phyloP scores from a whole-genome alignment of 1,140 invertebrate genomes.

The Achatina immaculata region DNA sequence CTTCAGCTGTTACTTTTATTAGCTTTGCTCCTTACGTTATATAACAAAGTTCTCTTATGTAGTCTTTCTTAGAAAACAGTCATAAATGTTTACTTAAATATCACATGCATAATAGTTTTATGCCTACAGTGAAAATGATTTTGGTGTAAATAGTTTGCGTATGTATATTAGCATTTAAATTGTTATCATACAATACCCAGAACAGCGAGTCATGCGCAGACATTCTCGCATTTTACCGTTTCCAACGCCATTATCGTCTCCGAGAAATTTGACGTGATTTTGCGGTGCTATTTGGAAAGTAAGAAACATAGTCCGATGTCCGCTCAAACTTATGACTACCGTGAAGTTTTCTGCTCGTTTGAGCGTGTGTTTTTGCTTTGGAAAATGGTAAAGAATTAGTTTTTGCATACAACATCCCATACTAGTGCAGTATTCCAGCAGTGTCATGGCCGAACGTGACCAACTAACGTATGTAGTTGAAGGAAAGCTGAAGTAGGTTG shows the following conservation, averaged over 20 bases:
- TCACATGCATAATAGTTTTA: no score
- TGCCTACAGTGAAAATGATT: no score
- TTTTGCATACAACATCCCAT: not conserved
- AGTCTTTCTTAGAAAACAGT: no score
- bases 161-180: no score
- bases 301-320: slow-evolving; percentile 42
- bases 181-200: not conserved
- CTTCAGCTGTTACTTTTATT: no score
- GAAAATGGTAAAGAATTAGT: slow-evolving; percentile 30
- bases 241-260: slow-evolving; percentile 68
- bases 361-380: not conserved
- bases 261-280: slow-evolving; percentile 69
- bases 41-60: no score
- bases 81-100: no score
- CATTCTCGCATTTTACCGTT: slow-evolving; percentile 69
- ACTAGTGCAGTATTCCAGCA: slow-evolving; percentile 3
- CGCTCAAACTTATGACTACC: slow-evolving; percentile 10
- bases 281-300: slow-evolving; percentile 55
- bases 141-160: no score
- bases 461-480: not conserved
- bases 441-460: slow-evolving; percentile 24
- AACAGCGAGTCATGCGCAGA: slow-evolving; percentile 57
- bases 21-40: no score
- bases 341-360: slow-evolving; percentile 25
- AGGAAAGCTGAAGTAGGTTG: not conserved